Evolutionary conservation across 2,113 vertebrate species (phyloP), one percentile per base, ranked within the genome.

Genomic region (Centropristis striata): DNA sequence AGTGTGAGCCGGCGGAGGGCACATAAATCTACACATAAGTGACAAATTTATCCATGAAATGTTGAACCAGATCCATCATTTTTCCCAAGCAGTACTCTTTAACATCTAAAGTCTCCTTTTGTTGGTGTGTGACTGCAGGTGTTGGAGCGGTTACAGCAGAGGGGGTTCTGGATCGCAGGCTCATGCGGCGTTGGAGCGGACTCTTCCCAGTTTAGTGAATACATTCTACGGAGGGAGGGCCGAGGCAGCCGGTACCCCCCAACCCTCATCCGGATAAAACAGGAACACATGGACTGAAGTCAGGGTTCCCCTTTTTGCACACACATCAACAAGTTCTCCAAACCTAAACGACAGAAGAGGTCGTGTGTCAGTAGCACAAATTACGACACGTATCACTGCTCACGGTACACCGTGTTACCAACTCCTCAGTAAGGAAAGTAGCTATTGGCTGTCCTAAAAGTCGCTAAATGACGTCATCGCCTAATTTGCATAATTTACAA

Each of bases 171-270:
- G 88, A 97, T 99, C 75, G 95, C 96, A 74, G 97, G 95, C 44
- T 98, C 98, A 0, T 97, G 97, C 64, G 98, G 97, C 8, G 97
- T 97, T 63, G 98, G 98, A 3, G 97, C 97, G 80, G 98, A 99
- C 94, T 97, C 97, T 18, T 98, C 98, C 68, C 97, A 98, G 92
- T 99, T 99, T 94, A 98, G 96, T 78, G 97, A 99, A 94, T 99
- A 98, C 16, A 93, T 98, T 84, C 94, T 99, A 57, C 95, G 94
- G 74, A 93, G 97, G 90, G 96, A 97, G 83, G 89, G 96, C 90
- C 95, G 94, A 91, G 92, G 95, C 90, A 94, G 94, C 73, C 94
- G 90, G 0, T 91, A 92, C 10, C 72, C 79, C 23, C 93, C 95
- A 49, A 95, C 95, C 1, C 95, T 96, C 92, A 95, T 96, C 93